Percentiles rank a stretch among this genome's conserved stretches.
These are phyloP conservation scores for Coecobrya sp. DNA, from an alignment of 2,888 invertebrate genomes.

Conservation along the genomic window DNA sequence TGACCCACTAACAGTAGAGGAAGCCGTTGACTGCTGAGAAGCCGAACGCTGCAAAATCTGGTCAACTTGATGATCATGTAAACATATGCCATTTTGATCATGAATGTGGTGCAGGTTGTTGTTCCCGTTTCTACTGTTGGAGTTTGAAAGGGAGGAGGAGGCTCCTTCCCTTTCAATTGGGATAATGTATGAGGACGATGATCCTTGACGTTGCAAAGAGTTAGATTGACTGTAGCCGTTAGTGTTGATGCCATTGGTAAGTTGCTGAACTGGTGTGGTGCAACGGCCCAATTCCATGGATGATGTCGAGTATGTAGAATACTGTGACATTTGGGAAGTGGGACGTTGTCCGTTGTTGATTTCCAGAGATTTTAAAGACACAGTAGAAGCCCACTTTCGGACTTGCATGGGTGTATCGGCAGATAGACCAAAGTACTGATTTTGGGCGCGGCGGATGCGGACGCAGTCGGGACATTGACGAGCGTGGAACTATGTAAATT, in stretches of 20 bases:
- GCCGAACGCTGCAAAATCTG: conserved; percentile 21
- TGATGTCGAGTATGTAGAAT: conserved; percentile 55
- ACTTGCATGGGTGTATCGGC: conserved; percentile 74
- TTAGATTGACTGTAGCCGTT: conserved; percentile 60
- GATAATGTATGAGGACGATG: conserved; percentile 67
- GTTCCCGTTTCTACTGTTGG: neutral
- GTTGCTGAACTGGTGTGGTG: neutral
- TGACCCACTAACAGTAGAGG: neutral
- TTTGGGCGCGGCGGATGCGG: conserved; percentile 85
- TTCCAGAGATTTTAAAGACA: conserved; percentile 80
- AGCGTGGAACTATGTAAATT: conserved; percentile 82
- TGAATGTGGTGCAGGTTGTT: conserved; percentile 64
- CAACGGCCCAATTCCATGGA: conserved; percentile 13
- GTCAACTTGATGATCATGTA: conserved; percentile 49
- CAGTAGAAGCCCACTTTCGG: conserved; percentile 79
- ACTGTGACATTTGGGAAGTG: conserved; percentile 78
- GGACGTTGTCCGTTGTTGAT: conserved; percentile 47
- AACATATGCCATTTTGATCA: conserved; percentile 61
- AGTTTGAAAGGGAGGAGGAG: conserved; percentile 9
- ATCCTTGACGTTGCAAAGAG: neutral
- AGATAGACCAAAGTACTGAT: conserved; percentile 84
- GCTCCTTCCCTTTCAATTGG: conserved; percentile 78
- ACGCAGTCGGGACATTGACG: conserved; percentile 86
- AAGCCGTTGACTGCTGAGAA: neutral
- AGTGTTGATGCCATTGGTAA: conserved; percentile 56